phyloP scores from a whole-genome alignment of 2,113 vertebrate species.

The Toxotes chatareus region DNA sequence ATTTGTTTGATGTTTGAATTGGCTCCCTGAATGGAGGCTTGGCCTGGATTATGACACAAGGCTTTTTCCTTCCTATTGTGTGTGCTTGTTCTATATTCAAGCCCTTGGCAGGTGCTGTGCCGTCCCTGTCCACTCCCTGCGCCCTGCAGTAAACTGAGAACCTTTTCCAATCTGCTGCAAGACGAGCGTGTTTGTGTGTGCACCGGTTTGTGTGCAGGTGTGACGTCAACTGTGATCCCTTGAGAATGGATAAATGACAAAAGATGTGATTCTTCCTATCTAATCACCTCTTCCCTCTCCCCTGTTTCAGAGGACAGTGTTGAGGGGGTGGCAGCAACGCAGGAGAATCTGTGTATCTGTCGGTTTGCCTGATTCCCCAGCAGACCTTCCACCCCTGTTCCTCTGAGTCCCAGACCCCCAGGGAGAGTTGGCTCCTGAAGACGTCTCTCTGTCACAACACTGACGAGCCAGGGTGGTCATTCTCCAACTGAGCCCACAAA shows the following conservation, averaged over 20 bases:
- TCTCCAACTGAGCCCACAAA: slow-evolving; percentile 31
- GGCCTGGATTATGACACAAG: slow-evolving; percentile 1
- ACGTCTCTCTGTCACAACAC: slow-evolving; percentile 43
- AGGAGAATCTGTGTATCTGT: slow-evolving; percentile 24
- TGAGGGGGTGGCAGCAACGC: slow-evolving; percentile 7
- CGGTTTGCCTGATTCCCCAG: slow-evolving; percentile 11
- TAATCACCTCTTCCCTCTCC: slow-evolving; percentile 1
- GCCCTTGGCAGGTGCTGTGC: slow-evolving; percentile 35
- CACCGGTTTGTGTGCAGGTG: slow-evolving; percentile 8
- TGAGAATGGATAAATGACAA: slow-evolving; percentile 54
- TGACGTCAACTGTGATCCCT: slow-evolving; percentile 55
- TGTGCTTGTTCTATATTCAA: slow-evolving; percentile 34
- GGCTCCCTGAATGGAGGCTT: neutral
- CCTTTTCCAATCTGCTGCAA: slow-evolving; percentile 40
- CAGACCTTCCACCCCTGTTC: neutral
- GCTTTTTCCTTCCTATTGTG: slow-evolving; percentile 22
- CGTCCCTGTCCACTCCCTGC: slow-evolving; percentile 1
- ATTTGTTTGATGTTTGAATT: neutral
- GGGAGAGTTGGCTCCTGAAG: slow-evolving; percentile 17
- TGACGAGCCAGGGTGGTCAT: slow-evolving; percentile 39
- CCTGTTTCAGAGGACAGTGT: slow-evolving; percentile 12
- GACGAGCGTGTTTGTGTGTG: slow-evolving; percentile 7
- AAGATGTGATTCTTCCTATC: slow-evolving; percentile 34
- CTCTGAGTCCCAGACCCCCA: neutral
- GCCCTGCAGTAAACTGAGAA: slow-evolving; percentile 29